Conservation (phyloP, 2,888 invertebrate species). For the Mechanitis mazaeus region DNA sequence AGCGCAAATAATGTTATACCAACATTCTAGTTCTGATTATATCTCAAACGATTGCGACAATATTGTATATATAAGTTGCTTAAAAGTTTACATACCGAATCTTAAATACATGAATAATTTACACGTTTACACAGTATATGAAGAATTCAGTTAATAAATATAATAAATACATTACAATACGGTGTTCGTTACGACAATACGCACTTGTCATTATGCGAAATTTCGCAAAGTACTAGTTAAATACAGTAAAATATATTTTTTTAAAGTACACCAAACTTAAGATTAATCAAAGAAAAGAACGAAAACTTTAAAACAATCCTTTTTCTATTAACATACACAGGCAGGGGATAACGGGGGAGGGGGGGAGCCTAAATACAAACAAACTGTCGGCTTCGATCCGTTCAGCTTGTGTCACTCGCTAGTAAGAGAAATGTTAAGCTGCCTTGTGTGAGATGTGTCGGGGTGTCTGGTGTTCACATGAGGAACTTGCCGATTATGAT, state of each 20-base stretch:
- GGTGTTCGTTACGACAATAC: not conserved
- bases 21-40: conserved; percentile 2
- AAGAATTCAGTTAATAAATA: conserved; percentile 9
- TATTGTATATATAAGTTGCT: conserved; percentile 10
- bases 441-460: conserved; percentile 49
- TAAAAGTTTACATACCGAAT: conserved; percentile 12
- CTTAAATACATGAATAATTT: conserved; percentile 19
- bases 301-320: conserved; percentile 25
- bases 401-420: conserved; percentile 26
- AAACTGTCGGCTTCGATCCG: not conserved
- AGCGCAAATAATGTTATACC: not conserved
- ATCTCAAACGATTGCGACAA: conserved; percentile 23
- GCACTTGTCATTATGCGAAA: conserved; percentile 4
- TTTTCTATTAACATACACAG: conserved; percentile 18
- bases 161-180: not conserved
- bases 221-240: conserved; percentile 1
- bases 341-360: conserved; percentile 14
- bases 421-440: conserved; percentile 43
- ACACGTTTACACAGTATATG: conserved; percentile 13
- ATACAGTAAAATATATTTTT: conserved; percentile 2
- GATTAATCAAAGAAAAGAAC: conserved; percentile 9
- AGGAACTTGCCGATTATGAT: conserved; percentile 88
- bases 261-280: conserved; percentile 10
- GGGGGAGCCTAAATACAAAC: not conserved
- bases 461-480: conserved; percentile 79